Base-by-base conservation (phyloP, 2,797 vertebrate genomes). In the Sorex maritimensis region DNA sequence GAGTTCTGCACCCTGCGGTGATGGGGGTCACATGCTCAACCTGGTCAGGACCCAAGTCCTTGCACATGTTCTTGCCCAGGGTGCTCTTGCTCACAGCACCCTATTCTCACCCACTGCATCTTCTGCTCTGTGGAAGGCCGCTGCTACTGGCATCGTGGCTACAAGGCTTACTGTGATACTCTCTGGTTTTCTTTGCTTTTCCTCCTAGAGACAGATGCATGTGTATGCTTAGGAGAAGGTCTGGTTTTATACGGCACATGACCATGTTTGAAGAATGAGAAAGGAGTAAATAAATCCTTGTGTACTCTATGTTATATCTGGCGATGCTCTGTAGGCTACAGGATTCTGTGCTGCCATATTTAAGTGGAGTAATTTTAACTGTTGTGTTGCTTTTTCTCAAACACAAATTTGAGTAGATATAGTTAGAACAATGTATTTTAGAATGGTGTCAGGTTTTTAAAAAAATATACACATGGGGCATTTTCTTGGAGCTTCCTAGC, bases 141-240 rank as follows among this genome's bases (percentile, higher is more conserved):
- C 88, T 89, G 44, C 79, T 72, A 12, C 41, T 86, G 30, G 68
- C 8, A 49, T 74, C 21, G 81, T 11, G 9, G 11, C 6, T 80
- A 44, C 71, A 77, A 13, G 15, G 71, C 10, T 88, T 80, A 69
- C 2, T 46, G 12, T 46, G 30, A 34, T 80, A 3, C 38, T n/a
- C 15, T 41, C 10, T 88, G 75, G 46, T 83, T 79, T 92, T 91
- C 75, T 83, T 80, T 82, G 82, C 75, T 75, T 7, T 86, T 3
- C 9, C 24, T 71, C 23, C n/a, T 92, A 19, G 41, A 68, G 74
- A 23, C 23, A 84, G 65, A 85, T 67, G 28, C 26, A 67, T 67
- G 10, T 14, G 24, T 1, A 41, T 61, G 26, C n/a, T 13, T 78
- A 90, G 17, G 5, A 82, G 28, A 61, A 15, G 63, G 21, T 17